Base-by-base conservation (phyloP, 1,140 invertebrate species). In the Temnothorax nylanderi region DNA sequence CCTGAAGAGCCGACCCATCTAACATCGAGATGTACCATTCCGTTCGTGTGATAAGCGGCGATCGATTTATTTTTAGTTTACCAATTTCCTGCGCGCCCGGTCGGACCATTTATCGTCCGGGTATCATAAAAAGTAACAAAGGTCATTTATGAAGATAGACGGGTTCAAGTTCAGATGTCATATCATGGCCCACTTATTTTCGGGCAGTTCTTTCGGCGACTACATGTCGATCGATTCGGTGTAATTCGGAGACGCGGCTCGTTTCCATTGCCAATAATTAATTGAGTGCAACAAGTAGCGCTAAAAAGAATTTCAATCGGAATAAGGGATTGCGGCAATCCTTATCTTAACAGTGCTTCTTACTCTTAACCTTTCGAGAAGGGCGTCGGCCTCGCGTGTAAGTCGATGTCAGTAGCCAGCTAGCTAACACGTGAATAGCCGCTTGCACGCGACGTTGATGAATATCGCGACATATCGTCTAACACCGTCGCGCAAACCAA, bases 351-450 rank as follows among this genome's bases (percentile, higher is more conserved):
- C 21, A 10, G 21, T 21, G n/a, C 18, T 58, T 3, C 34, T 71
- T 44, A 54, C 47, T 47, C 54, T 69, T 69, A 80, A 34, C n/a
- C 47, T 75, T 84, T 84, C 26, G 56, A 26, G 0, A 62, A 77
- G 71, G 71, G 26, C 64, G 13, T 87, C 69, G 65, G 67, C 37
- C 71, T 85, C n/a, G 51, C 51, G 47, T 76, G 26, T 34, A 32
- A 47, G n/a, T 18, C 26, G 32, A 49, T 77, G 87, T 88, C 87
- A 74, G 56, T 88, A 69, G 32, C 72, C 71, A 32, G 32, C 41
- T 62, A 8, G 32, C 51, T 69, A 60, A 82, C 77, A 62, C 41
- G 62, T 44, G 32, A 85, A 87, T 47, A 37, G 11, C 3, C n/a
- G 8, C 37, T 87, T 37, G 77, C 87, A 67, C 81, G 77, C 51